phyloP scores from a whole-genome alignment of 2,797 vertebrate species.

The Distichodus sexfasciatus region DNA sequence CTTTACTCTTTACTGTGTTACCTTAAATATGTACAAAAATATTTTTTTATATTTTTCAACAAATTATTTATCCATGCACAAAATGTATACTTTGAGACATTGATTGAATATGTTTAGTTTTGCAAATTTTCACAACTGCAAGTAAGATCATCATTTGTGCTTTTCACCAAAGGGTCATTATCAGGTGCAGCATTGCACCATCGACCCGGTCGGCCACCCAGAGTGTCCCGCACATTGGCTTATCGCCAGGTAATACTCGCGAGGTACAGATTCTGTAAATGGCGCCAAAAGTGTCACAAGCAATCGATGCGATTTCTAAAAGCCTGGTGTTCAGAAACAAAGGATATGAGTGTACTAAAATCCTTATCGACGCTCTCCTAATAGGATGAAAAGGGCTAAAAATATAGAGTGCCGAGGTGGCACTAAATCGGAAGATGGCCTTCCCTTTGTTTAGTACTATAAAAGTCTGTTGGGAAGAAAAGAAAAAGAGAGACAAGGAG shows the following conservation, averaged over 20 bases:
- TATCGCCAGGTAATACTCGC: background rate
- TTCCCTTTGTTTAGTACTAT: slow-evolving; percentile 98
- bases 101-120: too few relatives aligned
- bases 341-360: slow-evolving; percentile 99
- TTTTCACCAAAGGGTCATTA: too few relatives aligned
- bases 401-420: slow-evolving; percentile 93
- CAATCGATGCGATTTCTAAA: slow-evolving; percentile 24
- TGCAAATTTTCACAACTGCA: too few relatives aligned
- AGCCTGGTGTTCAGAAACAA: slow-evolving; percentile 46
- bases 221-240: background rate
- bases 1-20: too few relatives aligned
- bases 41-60: too few relatives aligned
- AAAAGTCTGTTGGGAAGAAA: slow-evolving; percentile 86
- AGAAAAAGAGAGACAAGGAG: slow-evolving; percentile 12
- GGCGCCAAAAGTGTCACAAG: background rate
- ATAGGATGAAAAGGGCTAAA: slow-evolving; percentile 94
- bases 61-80: too few relatives aligned
- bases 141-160: too few relatives aligned
- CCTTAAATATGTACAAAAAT: too few relatives aligned
- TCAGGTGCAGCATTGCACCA: background rate
- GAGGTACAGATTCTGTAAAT: slow-evolving; percentile 10
- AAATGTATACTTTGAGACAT: too few relatives aligned
- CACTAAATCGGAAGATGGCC: slow-evolving; percentile 98
- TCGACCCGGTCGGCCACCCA: background rate
- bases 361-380: slow-evolving; percentile 89